Base-by-base conservation (phyloP, 2,888 invertebrate genomes). In the Cancer borealis region DNA sequence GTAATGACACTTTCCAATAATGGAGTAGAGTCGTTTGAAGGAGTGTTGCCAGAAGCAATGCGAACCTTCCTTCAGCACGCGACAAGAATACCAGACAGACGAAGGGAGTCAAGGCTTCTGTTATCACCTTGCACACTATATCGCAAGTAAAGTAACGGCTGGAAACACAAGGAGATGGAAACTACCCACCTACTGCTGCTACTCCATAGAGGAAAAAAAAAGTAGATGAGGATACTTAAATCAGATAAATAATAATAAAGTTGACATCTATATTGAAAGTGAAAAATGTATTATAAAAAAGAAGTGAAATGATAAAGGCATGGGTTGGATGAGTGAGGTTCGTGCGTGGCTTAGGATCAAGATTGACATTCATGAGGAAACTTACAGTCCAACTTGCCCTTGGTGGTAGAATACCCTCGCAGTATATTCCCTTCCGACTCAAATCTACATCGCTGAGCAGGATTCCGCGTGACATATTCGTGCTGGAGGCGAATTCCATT, bases 1-100 rank as follows among this genome's bases (percentile, higher is more conserved):
- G 26, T 21, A 79, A 26, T 79, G 79, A 79, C 79, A 79, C 79
- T 79, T 79, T 79, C 79, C 79, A 79, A 79, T 79, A 79, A 79
- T 79, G 79, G 79, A 79, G 79, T 21, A 30, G 79, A 26, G 30
- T 79, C 12, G 79, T 79, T 79, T 79, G 79, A 79, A 79, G 79
- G 79, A 79, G 26, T 3, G 12, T 79, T 79, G 30, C 79, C 12
- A 30, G 30, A 79, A 79, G 79, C 30, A 30, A 79, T 30, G 79
- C 3, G 26, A 8, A 30, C 30, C 79, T 30, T 30, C 30, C 79
- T 8, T 6, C 79, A 26, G 79, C 79, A 26, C 79, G 30, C 79
- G n/a, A 14, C 66, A 12, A 3, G n/a, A 66, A 21, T n/a, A 66
- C 66, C 79, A 26, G 79, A 30, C 30, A 12, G 6, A 5, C 17